Evolutionary conservation across 2,797 vertebrate genomes (phyloP), one percentile per base, ranked within the genome.

Genomic region (Columba guinea): DNA sequence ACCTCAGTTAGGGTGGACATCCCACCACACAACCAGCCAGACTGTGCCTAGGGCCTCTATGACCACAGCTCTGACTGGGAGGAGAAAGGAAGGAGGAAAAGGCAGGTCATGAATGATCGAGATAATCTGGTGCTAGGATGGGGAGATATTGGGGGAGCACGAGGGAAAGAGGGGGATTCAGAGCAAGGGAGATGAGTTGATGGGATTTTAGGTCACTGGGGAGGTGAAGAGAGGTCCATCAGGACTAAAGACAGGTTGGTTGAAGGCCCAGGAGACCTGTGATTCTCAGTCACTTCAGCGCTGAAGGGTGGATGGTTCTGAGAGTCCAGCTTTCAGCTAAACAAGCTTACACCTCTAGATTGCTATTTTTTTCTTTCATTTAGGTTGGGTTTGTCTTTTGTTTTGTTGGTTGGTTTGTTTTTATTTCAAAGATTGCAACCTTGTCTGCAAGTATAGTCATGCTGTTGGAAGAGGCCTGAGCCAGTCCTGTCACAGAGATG

Each of bases 371-470:
- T 18, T 32, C 46, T 49, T 49, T 63, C 6, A 13, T 56, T 56
- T 83, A 32, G 4, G 13, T 26, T 73, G 11, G 10, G 3, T 78
- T 65, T 52, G n/a, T 26, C 34, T 44, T 23, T 46, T 59, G 9
- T 5, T n/a, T 39, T 11, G 0, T 13, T 64, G 30, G 9, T 6
- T n/a, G 35, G 9, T 0, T 13, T 68, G 30, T 13, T 55, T 58
- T 62, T 17, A 55, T 94, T 90, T 90, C 56, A 87, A 84, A 94
- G 34, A 56, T 21, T 82, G 35, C 35, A 90, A 56, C 21, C 14
- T 76, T 69, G 69, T 82, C 65, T 92, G 46, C 65, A 89, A 73
- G 59, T 79, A 81, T 83, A 86, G 34, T 81, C n/a, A 44, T 0
- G 0, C 5, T 75, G 14, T 35, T 89, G 51, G 67, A 92, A 87